Base-by-base conservation (phyloP, 2,113 vertebrate species). In the Paratilapia polleni region DNA sequence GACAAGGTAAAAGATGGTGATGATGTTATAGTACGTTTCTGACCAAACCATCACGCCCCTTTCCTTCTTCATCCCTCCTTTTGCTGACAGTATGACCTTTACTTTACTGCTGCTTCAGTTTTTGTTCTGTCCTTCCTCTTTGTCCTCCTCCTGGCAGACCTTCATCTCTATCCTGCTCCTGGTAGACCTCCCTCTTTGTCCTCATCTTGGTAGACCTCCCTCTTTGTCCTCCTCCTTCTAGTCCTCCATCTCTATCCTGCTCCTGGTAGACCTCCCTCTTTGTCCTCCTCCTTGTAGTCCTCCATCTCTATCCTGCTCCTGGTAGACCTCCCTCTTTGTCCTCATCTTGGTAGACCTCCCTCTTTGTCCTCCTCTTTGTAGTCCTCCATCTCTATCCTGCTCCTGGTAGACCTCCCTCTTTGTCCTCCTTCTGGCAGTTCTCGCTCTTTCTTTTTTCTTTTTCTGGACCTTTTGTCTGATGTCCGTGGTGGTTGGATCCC, bases 1-100 rank as follows among this genome's bases (percentile, higher is more conserved):
- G 81, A 87, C 1, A 77, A 90, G 89, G 90, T 90, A 80, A 34
- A 3, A 17, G 24, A 19, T 10, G 4, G 7, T 47, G 17, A 14
- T 13, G 15, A 20, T 73, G 24, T 19, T 15, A 41, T 8, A 2
- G 9, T 3, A 11, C 49, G 11, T 3, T 22, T 61, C 20, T 61
- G 66, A 3, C 1, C 15, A 10, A 70, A 17, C 3, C 22, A 47
- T 70, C 24, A 3, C 15, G 1, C 66, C 28, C 24, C 24, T 19
- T 1, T 26, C 17, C 22, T 26, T 14, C 38, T 49, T 70, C 43
- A 38, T 47, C 64, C 22, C 24, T 70, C 47, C 64, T 28, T 68
- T 2, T 28, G 15, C 41, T 49, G 4, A 68, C 7, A 19, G 22
- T 68, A 14, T 19, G 41, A 68, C 15, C 24, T 49, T 70, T 70